Conservation (phyloP, 2,113 vertebrate genomes). For the Symphodus melops region DNA sequence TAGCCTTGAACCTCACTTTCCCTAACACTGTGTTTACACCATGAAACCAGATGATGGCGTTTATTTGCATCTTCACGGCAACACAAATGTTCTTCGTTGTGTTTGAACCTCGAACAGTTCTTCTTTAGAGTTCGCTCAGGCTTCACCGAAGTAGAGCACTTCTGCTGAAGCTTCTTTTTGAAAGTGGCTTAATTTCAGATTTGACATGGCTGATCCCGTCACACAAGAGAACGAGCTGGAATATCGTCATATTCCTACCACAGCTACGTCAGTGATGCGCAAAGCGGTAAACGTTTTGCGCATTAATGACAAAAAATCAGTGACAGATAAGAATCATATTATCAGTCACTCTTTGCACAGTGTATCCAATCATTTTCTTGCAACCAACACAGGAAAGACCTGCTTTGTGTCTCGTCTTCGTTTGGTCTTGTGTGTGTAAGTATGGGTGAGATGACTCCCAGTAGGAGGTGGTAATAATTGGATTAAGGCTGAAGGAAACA, state of each 20-base stretch:
- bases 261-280: background rate
- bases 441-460: constrained; percentile 40
- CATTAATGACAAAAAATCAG: background rate
- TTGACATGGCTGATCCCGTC: background rate
- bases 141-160: background rate
- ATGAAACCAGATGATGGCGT: constrained; percentile 19
- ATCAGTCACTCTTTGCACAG: constrained; percentile 2
- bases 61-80: constrained; percentile 7
- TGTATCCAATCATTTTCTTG: background rate
- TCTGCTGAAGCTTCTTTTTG: background rate
- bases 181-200: background rate
- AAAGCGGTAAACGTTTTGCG: too few relatives aligned
- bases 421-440: background rate
- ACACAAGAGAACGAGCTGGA: background rate
- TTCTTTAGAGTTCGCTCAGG: background rate
- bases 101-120: background rate
- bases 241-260: background rate
- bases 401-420: background rate
- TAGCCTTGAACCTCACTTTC: background rate
- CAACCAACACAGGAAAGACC: constrained; percentile 11
- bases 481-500: constrained; percentile 62
- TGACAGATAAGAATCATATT: constrained; percentile 1
- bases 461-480: constrained; percentile 64
- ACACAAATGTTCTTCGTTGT: background rate
- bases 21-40: background rate